These are phyloP conservation scores for Crocallis elinguaria DNA, from an alignment of 2,888 invertebrate genomes.

Conservation along the genomic window DNA sequence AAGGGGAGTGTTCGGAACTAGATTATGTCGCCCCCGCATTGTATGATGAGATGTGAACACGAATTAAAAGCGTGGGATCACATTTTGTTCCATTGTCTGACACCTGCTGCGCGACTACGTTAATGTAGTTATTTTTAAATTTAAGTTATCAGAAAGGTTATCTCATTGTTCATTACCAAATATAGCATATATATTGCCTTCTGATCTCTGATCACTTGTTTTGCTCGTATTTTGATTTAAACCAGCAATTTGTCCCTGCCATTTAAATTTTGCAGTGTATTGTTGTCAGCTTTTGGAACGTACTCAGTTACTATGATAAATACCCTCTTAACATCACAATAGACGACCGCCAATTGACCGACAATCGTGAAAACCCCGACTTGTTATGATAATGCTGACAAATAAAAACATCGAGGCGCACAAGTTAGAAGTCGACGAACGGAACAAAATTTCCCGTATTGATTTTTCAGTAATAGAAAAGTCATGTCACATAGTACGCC, in stretches of 20 bases:
- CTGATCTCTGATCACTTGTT: slow-evolving; percentile 32
- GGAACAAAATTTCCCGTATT: neutral
- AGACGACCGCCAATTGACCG: slow-evolving; percentile 56
- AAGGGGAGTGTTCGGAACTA: slow-evolving; percentile 48
- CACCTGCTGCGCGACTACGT: slow-evolving; percentile 49
- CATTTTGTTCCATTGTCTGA: slow-evolving; percentile 50
- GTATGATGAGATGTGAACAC: slow-evolving; percentile 49
- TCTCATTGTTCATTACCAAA: slow-evolving; percentile 41
- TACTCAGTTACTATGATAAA: slow-evolving; percentile 63
- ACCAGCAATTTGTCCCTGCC: slow-evolving; percentile 47
- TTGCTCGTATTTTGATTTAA: slow-evolving; percentile 39
- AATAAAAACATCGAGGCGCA: slow-evolving; percentile 12
- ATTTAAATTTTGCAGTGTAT: slow-evolving; percentile 45
- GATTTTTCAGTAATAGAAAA: slow-evolving; percentile 2
- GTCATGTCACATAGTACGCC: neutral
- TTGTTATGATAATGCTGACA: slow-evolving; percentile 65
- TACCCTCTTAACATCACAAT: slow-evolving; percentile 71
- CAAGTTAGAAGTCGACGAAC: neutral
- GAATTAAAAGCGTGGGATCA: slow-evolving; percentile 58
- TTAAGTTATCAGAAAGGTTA: slow-evolving; percentile 57
- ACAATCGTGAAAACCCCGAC: slow-evolving; percentile 50
- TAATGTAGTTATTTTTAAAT: slow-evolving; percentile 37
- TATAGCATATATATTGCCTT: slow-evolving; percentile 31
- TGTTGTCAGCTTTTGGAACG: slow-evolving; percentile 39
- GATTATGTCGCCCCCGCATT: slow-evolving; percentile 53